Evolutionary conservation across 2,888 invertebrate species (phyloP).

Genomic region (Bugulina stolonifera): DNA sequence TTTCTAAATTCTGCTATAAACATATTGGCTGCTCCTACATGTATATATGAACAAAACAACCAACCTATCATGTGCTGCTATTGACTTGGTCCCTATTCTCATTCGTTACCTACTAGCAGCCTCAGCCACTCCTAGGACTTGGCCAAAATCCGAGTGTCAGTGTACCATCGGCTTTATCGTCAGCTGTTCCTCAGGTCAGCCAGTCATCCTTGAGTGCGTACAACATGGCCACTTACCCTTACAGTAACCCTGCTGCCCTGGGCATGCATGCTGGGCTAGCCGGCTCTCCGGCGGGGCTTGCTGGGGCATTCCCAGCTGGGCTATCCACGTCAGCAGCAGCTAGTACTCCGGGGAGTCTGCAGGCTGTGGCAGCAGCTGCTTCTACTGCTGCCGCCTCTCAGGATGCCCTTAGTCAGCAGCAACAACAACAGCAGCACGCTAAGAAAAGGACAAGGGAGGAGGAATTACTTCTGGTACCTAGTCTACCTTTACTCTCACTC

Average conservation of each 20-base stretch:
- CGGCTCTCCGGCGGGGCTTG: background rate
- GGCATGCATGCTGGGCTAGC: conserved; percentile 10
- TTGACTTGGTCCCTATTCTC: background rate
- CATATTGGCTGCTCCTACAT: too few species aligned
- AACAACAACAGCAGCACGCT: conserved; percentile 24
- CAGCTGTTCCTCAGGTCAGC: conserved; percentile 2
- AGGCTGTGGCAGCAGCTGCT: conserved; percentile 15
- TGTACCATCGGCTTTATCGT: background rate
- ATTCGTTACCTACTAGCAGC: background rate
- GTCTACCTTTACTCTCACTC: conserved; percentile 10
- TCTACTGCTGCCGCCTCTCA: background rate
- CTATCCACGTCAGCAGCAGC: background rate
- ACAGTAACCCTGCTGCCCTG: too few species aligned
- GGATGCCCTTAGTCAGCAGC: conserved; percentile 8
- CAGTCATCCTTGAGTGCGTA: conserved; percentile 5
- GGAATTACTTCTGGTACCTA: conserved; percentile 18
- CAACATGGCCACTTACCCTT: background rate
- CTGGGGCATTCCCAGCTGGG: conserved; percentile 1
- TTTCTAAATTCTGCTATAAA: too few species aligned
- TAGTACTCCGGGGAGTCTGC: conserved; percentile 11
- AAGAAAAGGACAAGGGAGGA: conserved; percentile 21
- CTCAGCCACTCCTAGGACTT: conserved; percentile 17
- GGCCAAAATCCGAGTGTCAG: background rate
- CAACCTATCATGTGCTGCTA: too few species aligned
- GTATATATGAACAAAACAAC: too few species aligned